Base-by-base conservation (phyloP, 2,888 invertebrate genomes). In the Synanthedon myopaeformis region DNA sequence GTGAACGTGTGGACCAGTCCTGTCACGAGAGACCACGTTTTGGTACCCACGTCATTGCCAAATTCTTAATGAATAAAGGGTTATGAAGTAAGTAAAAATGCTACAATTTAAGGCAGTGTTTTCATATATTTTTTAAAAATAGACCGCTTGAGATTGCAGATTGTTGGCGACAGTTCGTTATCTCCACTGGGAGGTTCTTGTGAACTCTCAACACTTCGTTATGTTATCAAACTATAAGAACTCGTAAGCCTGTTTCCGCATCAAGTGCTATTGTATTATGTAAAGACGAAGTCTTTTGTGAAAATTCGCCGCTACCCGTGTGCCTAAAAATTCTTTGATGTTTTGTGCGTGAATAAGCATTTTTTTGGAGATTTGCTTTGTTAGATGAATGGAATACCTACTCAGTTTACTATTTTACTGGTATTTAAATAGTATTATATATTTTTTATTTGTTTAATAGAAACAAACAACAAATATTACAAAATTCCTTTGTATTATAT, bases 271-370 rank as follows among this genome's bases (percentile, higher is more conserved):
- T 41, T 52, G 51, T 51, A n/a, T n/a, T n/a, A 23, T 17, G 14
- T 52, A 51, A 56, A 51, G 52, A 28, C 54, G 51, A 6, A 13
- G 56, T 51, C 54, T 57, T 59, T 55, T 57, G 56, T 55, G 45
- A 45, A 45, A 17, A 17, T 28, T 52, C 11, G 42, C 19, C 42
- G 42, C 19, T 42, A 17, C 13, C 35, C 3, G 5, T 13, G 11
- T 42, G 42, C 48, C 45, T 35, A 53, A 54, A 49, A 53, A 54
- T 48, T 51, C 56, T 56, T 57, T 59, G 57, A 59, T 57, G 57
- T 56, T 53, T 23, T 49, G 54, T 59, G 51, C 53, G 53, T 53
- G 52, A 53, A 51, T 50, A 52, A 53, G 52, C 60, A 56, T 53
- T 57, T 53, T 53, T 56, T 49, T 52, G 53, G 53, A 59, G 55